Evolutionary conservation across 1,140 invertebrate species (phyloP).

Genomic region (Pogonomyrmex barbatus): DNA sequence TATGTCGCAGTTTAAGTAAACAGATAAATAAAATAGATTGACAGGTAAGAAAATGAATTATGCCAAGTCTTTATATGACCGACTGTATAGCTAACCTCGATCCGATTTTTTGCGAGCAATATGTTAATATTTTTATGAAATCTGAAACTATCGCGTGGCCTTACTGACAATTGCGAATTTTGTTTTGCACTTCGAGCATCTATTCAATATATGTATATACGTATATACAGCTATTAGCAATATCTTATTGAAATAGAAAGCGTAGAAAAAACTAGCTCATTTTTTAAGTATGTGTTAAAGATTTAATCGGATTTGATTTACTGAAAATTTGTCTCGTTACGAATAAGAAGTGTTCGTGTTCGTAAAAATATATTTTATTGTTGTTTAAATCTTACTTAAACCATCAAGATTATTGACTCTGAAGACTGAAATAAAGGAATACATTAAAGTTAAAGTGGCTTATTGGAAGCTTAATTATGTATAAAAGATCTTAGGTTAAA

Average conservation of each 20-base stretch:
- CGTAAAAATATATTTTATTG: slow-evolving; percentile 38
- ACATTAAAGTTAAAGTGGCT: not conserved
- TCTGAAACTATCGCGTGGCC: not conserved
- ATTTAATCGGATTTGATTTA: not conserved
- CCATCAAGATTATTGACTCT: not conserved
- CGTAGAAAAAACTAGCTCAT: not conserved
- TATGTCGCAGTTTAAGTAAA: not conserved
- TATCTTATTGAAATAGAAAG: not conserved
- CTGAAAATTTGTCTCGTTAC: not conserved
- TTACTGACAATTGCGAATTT: slow-evolving; percentile 13
- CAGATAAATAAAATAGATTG: not conserved
- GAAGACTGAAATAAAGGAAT: not conserved
- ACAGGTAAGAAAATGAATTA: slow-evolving; percentile 43
- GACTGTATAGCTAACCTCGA: slow-evolving; percentile 36
- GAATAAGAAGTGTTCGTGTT: slow-evolving; percentile 3
- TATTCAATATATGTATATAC: not conserved
- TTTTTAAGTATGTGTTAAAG: not conserved
- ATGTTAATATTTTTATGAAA: slow-evolving; percentile 55
- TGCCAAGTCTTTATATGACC: slow-evolving; percentile 22
- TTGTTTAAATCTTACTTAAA: not conserved
- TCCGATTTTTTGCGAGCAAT: slow-evolving; percentile 39
- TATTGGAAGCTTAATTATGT: not conserved
- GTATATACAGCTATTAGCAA: not conserved
- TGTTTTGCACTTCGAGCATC: not conserved
- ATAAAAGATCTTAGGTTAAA: too few species aligned